phyloP scores from a whole-genome alignment of 2,797 vertebrate genomes.

The Anas flavirostris region DNA sequence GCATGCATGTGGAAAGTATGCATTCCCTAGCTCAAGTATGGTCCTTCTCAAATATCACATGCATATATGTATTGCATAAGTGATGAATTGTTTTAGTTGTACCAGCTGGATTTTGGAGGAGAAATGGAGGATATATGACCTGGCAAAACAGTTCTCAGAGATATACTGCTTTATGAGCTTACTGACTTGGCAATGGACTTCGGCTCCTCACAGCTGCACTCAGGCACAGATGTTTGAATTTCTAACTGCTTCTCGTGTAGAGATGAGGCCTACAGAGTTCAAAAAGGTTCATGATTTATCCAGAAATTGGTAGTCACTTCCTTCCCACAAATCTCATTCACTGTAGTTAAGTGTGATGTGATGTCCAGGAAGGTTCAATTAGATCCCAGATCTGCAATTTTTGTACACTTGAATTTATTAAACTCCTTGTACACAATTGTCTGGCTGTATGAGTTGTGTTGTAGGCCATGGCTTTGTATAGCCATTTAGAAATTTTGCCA shows the following conservation, averaged over 20 bases:
- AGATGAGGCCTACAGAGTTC: not conserved
- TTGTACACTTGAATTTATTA: not conserved
- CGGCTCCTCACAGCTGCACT: not conserved
- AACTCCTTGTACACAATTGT: not conserved
- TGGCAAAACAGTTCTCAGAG: not conserved
- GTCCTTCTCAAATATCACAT: fast-evolving
- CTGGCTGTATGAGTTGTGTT: fast-evolving
- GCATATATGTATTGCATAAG: not conserved
- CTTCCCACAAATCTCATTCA: not conserved
- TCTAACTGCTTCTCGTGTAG: not conserved
- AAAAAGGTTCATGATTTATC: not conserved
- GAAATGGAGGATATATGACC: not conserved
- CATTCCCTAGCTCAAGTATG: not conserved
- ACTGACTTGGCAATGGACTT: not conserved
- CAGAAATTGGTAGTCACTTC: not conserved
- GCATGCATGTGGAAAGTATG: not conserved
- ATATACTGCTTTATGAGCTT: not conserved
- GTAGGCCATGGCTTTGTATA: not conserved
- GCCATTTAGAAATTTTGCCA: not conserved
- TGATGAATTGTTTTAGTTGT: not conserved
- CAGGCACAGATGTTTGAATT: not conserved
- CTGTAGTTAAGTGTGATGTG: not conserved
- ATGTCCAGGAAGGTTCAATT: not conserved
- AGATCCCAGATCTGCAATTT: not conserved
- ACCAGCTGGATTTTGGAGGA: fast-evolving